Conservation (phyloP, 1,140 invertebrate species). For the Penaeus vannamei region DNA sequence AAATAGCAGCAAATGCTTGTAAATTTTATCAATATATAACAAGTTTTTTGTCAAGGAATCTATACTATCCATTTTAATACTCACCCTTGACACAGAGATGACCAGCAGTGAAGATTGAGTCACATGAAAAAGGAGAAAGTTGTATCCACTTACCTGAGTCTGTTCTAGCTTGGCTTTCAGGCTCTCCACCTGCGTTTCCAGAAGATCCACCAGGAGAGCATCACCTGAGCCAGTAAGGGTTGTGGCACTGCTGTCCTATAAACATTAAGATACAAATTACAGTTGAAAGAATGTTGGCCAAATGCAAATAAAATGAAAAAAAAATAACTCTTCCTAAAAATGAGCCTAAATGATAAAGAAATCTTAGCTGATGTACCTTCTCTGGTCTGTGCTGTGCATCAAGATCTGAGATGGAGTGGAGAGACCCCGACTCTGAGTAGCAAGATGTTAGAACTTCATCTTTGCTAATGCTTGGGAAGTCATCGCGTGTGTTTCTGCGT, state of each 20-base stretch:
- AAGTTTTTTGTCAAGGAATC: not conserved
- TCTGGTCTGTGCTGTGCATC: constrained; percentile 43
- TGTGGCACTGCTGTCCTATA: constrained; percentile 33
- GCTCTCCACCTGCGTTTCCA: constrained; percentile 76
- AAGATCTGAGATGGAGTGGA: constrained; percentile 51
- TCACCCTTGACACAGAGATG: no score
- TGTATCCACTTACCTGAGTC: constrained; percentile 70
- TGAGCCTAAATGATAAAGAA: not conserved
- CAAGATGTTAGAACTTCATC: constrained; percentile 20
- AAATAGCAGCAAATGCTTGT: no score
- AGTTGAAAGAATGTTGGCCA: no score
- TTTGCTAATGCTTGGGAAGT: constrained; percentile 53
- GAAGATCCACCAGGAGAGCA: constrained; percentile 73
- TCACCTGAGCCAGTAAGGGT: constrained; percentile 65
- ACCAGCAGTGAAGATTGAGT: not conserved
- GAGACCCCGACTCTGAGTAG: constrained; percentile 49
- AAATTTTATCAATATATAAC: no score
- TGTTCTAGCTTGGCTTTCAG: constrained; percentile 75
- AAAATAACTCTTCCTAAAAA: not conserved
- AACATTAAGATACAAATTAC: not conserved
- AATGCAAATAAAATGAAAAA: not conserved
- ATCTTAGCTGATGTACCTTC: constrained; percentile 36
- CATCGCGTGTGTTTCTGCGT: constrained; percentile 78
- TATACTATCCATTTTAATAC: not conserved
- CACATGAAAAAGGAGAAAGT: constrained; percentile 1